phyloP scores from a whole-genome alignment of 2,888 invertebrate genomes.

The Heteromyza rotundicornis region DNA sequence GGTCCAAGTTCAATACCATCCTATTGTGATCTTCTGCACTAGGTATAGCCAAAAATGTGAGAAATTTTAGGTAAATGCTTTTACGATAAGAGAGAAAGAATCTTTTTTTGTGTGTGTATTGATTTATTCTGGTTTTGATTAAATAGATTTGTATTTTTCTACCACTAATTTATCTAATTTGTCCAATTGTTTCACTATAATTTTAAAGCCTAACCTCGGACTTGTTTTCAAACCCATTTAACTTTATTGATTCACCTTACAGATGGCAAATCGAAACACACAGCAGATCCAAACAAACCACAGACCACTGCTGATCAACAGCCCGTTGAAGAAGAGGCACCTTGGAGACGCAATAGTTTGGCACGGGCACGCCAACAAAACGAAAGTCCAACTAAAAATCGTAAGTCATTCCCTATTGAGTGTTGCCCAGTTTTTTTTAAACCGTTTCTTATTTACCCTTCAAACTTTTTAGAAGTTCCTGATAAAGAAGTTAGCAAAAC shows the following conservation, averaged over 20 bases:
- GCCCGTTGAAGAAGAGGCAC: slow-evolving; percentile 68
- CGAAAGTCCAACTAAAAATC: slow-evolving; percentile 65
- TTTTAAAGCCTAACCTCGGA: too few relatives aligned
- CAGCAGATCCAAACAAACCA: slow-evolving; percentile 51
- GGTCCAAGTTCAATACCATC: too few relatives aligned
- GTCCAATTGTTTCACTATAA: too few relatives aligned
- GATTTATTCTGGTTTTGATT: too few relatives aligned
- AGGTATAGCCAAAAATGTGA: too few relatives aligned
- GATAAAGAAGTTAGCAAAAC: slow-evolving; percentile 64
- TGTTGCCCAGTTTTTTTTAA: background rate
- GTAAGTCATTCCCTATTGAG: slow-evolving; percentile 47
- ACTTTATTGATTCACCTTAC: slow-evolving; percentile 20
- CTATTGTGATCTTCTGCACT: too few relatives aligned
- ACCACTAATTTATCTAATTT: too few relatives aligned
- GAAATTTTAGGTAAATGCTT: too few relatives aligned
- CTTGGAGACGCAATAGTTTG: slow-evolving; percentile 72
- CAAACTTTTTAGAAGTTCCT: slow-evolving; percentile 65
- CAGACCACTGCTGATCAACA: slow-evolving; percentile 52
- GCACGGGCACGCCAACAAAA: slow-evolving; percentile 65
- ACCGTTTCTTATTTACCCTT: background rate
- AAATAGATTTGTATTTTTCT: too few relatives aligned
- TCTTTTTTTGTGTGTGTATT: too few relatives aligned
- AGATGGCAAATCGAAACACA: slow-evolving; percentile 50
- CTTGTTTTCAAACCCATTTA: too few relatives aligned
- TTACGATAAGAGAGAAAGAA: too few relatives aligned